These are phyloP conservation scores for Tangara arthus DNA, from an alignment of 2,797 vertebrate genomes.

Conservation along the genomic window DNA sequence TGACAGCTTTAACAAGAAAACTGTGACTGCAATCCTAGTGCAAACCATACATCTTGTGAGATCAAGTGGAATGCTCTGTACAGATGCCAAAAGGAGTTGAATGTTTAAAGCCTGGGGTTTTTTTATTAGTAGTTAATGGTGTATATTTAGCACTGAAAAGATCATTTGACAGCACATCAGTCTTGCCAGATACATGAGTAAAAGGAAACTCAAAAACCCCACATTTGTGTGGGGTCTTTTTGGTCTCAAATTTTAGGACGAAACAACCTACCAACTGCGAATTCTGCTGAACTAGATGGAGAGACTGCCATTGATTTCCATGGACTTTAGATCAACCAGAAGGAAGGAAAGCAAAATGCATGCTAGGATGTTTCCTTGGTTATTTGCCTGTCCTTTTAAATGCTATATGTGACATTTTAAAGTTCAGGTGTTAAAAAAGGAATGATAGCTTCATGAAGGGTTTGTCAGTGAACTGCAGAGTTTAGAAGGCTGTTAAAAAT, in stretches of 20 bases:
- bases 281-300: slow-evolving; percentile 39
- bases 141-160: slow-evolving; percentile 57
- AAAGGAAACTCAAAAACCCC: background rate
- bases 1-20: slow-evolving; percentile 67
- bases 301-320: slow-evolving; percentile 42
- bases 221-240: slow-evolving; percentile 27
- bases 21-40: slow-evolving; percentile 54
- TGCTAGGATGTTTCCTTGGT: slow-evolving; percentile 65
- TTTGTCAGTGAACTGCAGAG: slow-evolving; percentile 73
- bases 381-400: slow-evolving; percentile 73
- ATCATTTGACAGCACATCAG: slow-evolving; percentile 60
- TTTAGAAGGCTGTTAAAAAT: slow-evolving; percentile 75
- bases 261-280: background rate
- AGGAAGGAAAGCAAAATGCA: slow-evolving; percentile 43
- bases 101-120: slow-evolving; percentile 27
- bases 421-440: slow-evolving; percentile 71
- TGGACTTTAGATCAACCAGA: slow-evolving; percentile 40
- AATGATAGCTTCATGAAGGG: slow-evolving; percentile 66
- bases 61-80: slow-evolving; percentile 64
- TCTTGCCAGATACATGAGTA: slow-evolving; percentile 31
- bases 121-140: slow-evolving; percentile 63
- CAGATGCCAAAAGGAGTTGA: slow-evolving; percentile 58
- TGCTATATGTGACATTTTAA: slow-evolving; percentile 67
- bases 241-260: slow-evolving; percentile 19
- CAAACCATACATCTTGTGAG: slow-evolving; percentile 64